Conservation (phyloP, 2,113 vertebrate genomes). For the Hiodon tergisus region DNA sequence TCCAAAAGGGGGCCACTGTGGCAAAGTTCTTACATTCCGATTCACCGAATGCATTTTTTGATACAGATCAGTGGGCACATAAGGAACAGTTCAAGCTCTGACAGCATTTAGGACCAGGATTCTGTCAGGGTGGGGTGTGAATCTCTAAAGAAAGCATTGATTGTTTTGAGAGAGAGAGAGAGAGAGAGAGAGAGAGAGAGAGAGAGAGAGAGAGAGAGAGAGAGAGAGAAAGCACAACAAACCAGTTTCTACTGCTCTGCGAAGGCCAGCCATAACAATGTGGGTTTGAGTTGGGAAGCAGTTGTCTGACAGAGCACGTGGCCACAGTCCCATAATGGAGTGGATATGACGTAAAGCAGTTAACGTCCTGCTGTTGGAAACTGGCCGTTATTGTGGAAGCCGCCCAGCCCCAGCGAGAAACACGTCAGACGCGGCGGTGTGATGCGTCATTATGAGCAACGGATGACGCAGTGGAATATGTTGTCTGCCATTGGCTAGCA, state of each 20-base stretch:
- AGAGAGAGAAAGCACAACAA: slow-evolving; percentile 17
- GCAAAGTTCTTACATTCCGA: too few relatives aligned
- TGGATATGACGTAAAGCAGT: slow-evolving; percentile 1
- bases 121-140: neutral
- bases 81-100: too few relatives aligned
- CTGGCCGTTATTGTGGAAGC: too few relatives aligned
- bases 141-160: neutral
- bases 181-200: slow-evolving; percentile 18
- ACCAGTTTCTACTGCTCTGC: slow-evolving; percentile 13
- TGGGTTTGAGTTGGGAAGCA: slow-evolving; percentile 30
- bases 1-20: too few relatives aligned
- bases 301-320: slow-evolving; percentile 23
- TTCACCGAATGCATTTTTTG: too few relatives aligned
- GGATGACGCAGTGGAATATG: too few relatives aligned
- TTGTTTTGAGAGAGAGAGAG: slow-evolving; percentile 13
- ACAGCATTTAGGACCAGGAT: too few relatives aligned
- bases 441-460: too few relatives aligned
- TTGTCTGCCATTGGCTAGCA: too few relatives aligned
- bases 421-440: too few relatives aligned
- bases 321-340: slow-evolving; percentile 15
- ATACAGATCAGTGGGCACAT: too few relatives aligned
- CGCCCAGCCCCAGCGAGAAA: too few relatives aligned
- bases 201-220: neutral
- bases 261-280: slow-evolving; percentile 33
- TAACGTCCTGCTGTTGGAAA: neutral